A percentile compares a stretch with the other conserved stretches of the same genome.
phyloP scores from a whole-genome alignment of 2,888 invertebrate genomes.

The Achlya flavicornis region DNA sequence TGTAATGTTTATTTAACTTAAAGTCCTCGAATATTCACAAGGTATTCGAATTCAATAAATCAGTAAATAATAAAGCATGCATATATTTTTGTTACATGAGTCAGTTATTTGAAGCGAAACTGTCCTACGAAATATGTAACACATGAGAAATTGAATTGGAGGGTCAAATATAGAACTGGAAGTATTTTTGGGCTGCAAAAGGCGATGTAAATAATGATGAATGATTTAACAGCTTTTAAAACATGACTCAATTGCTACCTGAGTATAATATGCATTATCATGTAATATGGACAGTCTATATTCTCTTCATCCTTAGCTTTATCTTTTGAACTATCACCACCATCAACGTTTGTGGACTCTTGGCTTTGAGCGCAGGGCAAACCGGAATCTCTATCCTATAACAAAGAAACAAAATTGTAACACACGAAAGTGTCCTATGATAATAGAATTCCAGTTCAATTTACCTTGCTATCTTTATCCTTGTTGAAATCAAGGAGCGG shows the following conservation, averaged over 20 bases:
- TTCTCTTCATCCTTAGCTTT: constrained; percentile 72
- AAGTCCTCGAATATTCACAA: too few relatives aligned
- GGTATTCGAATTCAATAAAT: too few relatives aligned
- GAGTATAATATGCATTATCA: constrained; percentile 88
- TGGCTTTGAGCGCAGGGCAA: constrained; percentile 76
- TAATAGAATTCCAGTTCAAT: constrained; percentile 7
- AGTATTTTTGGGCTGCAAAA: too few relatives aligned
- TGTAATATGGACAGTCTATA: constrained; percentile 85
- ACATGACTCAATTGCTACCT: constrained; percentile 60
- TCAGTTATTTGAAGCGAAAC: too few relatives aligned
- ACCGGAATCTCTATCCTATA: constrained; percentile 76
- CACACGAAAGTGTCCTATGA: not conserved
- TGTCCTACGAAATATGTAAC: too few relatives aligned
- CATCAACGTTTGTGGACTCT: constrained; percentile 77
- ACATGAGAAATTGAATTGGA: not conserved
- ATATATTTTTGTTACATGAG: too few relatives aligned
- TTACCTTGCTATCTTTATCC: constrained; percentile 74
- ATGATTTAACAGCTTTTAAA: too few relatives aligned
- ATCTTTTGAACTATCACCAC: constrained; percentile 70
- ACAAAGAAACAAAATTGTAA: constrained; percentile 16
- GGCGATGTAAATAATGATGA: not conserved
- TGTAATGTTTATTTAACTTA: constrained; percentile 47
- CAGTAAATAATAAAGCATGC: too few relatives aligned
- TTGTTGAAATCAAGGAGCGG: constrained; percentile 69
- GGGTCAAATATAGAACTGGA: too few relatives aligned